phyloP scores from a whole-genome alignment of 2,888 invertebrate genomes.

The Tipula vernalis region DNA sequence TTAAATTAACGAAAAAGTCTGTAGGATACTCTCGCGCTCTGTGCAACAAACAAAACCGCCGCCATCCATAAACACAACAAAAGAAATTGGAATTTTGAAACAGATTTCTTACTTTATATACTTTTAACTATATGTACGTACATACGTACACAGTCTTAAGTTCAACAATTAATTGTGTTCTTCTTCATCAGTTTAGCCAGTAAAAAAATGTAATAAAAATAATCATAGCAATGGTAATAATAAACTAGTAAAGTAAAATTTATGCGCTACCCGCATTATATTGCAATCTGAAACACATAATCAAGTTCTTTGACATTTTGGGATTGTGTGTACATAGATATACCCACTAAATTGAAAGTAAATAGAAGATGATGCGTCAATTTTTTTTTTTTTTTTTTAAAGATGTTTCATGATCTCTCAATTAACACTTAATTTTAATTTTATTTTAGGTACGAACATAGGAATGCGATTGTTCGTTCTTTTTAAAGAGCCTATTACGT shows the following conservation, averaged over 20 bases:
- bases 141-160: neutral
- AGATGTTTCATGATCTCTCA: neutral
- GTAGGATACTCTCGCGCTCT: neutral
- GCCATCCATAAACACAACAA: neutral
- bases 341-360: neutral
- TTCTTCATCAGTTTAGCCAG: neutral
- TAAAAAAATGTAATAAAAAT: neutral
- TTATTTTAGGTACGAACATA: neutral
- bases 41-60: neutral
- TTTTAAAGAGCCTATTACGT: neutral
- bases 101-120: neutral
- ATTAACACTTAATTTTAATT: neutral
- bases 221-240: neutral
- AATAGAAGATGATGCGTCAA: neutral
- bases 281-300: neutral
- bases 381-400: too few relatives aligned
- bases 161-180: neutral
- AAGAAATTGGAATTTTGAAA: neutral
- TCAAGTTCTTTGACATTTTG: neutral
- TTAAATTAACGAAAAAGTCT: neutral
- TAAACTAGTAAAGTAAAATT: neutral
- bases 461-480: neutral
- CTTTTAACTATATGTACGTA: too few relatives aligned
- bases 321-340: neutral
- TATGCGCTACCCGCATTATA: slow-evolving; percentile 4